Conservation (phyloP, 2,797 vertebrate species). For the Gallinago solitaria region DNA sequence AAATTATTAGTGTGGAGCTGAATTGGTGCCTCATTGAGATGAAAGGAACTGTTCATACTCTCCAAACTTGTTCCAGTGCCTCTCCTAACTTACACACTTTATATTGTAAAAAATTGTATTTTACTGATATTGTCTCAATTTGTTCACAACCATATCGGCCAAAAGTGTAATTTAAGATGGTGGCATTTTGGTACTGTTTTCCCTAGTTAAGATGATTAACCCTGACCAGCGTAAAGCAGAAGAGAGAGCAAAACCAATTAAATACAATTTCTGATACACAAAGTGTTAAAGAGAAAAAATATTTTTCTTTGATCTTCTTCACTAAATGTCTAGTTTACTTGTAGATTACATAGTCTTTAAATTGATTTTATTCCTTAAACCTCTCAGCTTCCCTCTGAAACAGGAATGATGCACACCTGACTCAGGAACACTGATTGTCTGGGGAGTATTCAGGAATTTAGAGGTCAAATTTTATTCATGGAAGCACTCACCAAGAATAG, state of each 20-base stretch:
- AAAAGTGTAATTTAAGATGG: not conserved
- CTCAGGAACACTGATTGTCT: not conserved
- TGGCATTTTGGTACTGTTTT: not conserved
- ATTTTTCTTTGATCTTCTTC: not conserved
- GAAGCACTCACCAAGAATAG: not conserved
- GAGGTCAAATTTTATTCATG: not conserved
- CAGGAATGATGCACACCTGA: accelerated
- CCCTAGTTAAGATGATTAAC: not conserved
- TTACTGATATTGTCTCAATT: not conserved
- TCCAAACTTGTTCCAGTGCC: not conserved
- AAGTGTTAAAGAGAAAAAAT: not conserved
- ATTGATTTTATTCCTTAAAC: not conserved
- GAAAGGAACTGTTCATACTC: not conserved
- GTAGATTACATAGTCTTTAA: not conserved
- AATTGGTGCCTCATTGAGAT: not conserved
- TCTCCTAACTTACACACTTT: not conserved
- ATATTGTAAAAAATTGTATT: not conserved
- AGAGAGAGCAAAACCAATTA: not conserved
- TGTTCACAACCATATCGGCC: not conserved
- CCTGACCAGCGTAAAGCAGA: not conserved
- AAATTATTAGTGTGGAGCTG: not conserved
- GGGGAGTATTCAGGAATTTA: not conserved
- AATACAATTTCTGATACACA: not conserved
- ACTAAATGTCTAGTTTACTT: not conserved
- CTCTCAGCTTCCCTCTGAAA: not conserved